A percentile compares a stretch with the other conserved stretches of the same genome.
Evolutionary conservation across 2,113 vertebrate genomes (phyloP).

Genomic region (Danionella cerebrum): DNA sequence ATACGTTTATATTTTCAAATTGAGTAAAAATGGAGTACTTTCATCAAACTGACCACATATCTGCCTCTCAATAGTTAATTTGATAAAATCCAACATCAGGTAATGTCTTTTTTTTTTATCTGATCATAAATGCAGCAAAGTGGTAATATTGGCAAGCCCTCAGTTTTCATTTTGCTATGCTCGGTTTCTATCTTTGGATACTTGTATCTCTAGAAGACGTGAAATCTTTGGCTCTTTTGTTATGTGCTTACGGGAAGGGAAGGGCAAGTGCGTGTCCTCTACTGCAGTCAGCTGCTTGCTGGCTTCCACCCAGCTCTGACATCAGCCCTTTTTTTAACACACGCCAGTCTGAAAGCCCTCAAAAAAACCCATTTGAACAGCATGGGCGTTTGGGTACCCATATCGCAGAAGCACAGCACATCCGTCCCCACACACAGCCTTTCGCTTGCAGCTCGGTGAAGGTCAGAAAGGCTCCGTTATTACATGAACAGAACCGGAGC

Average conservation of each 20-base stretch:
- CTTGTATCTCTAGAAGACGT: too few relatives aligned
- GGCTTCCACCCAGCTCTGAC: background rate
- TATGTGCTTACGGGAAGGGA: background rate
- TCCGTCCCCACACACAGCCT: background rate
- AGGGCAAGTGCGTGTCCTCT: background rate
- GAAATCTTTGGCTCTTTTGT: too few relatives aligned
- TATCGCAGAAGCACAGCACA: background rate
- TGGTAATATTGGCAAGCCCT: too few relatives aligned
- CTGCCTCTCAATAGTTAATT: too few relatives aligned
- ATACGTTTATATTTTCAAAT: too few relatives aligned
- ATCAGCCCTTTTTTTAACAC: conserved; percentile 37
- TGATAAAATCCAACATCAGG: too few relatives aligned
- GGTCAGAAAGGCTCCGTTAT: background rate
- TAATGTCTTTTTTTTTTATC: too few relatives aligned
- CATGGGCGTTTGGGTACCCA: background rate
- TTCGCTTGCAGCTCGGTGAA: background rate
- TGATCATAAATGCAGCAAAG: too few relatives aligned
- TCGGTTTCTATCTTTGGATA: too few relatives aligned
- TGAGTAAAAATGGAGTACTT: too few relatives aligned
- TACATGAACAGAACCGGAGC: background rate
- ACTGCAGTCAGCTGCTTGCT: conserved; percentile 4
- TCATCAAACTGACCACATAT: too few relatives aligned
- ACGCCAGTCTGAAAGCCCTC: background rate
- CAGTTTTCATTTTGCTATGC: too few relatives aligned
- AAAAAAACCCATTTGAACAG: conserved; percentile 6